Conservation (phyloP, 1,140 invertebrate genomes). For the Orussus abietinus region DNA sequence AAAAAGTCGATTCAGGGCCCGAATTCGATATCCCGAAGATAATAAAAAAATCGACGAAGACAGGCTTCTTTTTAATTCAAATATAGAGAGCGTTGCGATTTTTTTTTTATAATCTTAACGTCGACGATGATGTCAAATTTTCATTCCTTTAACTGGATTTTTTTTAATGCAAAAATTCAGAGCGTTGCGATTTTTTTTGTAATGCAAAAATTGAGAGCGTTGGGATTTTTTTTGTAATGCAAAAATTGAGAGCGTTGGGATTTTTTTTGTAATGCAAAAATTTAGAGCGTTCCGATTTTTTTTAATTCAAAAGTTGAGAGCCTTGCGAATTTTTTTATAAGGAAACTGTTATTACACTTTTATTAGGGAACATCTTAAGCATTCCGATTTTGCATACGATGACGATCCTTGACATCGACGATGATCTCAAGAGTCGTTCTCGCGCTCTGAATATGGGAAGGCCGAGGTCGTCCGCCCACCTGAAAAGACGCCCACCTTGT, state of each 20-base stretch:
- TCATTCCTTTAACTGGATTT: too few species aligned
- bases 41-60: too few species aligned
- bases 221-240: background rate
- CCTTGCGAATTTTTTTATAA: background rate
- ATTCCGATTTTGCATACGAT: background rate
- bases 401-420: slow-evolving; percentile 7
- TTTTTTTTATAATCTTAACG: too few species aligned
- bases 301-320: background rate
- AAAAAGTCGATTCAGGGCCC: too few species aligned
- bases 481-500: slow-evolving; percentile 7
- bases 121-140: too few species aligned
- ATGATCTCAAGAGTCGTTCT: slow-evolving; percentile 6
- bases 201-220: too few species aligned
- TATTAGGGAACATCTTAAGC: background rate
- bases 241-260: slow-evolving; percentile 1
- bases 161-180: too few species aligned
- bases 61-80: too few species aligned
- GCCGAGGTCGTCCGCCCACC: slow-evolving; percentile 8
- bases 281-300: background rate
- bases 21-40: too few species aligned
- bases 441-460: slow-evolving; percentile 14
- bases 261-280: background rate
- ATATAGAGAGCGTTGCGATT: too few species aligned
- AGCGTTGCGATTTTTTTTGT: too few species aligned
- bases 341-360: too few species aligned